Evolutionary conservation across 2,113 vertebrate genomes (phyloP).

Genomic region (Gobio gobio): DNA sequence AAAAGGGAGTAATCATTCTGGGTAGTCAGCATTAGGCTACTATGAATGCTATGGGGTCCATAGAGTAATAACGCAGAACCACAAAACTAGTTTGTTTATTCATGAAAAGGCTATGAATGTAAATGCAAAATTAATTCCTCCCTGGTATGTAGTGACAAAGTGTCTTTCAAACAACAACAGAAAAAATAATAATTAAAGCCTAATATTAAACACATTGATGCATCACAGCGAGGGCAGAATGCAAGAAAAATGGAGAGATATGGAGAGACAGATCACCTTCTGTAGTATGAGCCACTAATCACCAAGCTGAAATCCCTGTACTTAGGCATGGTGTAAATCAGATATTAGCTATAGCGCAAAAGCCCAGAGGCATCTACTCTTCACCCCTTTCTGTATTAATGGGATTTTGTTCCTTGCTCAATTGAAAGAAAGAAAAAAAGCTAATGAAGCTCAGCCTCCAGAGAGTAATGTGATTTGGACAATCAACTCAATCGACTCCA

Average conservation of each 20-base stretch:
- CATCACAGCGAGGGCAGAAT: not conserved
- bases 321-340: not conserved
- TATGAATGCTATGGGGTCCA: not conserved
- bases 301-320: not conserved
- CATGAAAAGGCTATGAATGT: not conserved
- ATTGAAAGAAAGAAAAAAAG: not conserved
- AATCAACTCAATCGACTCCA: slow-evolving; percentile 4
- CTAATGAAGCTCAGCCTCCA: slow-evolving; percentile 7
- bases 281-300: not conserved
- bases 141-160: not conserved
- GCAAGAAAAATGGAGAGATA: not conserved
- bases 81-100: not conserved
- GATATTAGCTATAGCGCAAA: slow-evolving; percentile 7
- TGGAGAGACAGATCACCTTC: not conserved
- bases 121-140: not conserved
- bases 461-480: slow-evolving; percentile 30
- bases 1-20: not conserved
- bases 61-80: not conserved
- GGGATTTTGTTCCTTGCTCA: slow-evolving; percentile 14
- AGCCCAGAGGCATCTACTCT: not conserved
- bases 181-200: not conserved
- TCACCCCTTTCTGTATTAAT: slow-evolving; percentile 1
- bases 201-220: not conserved
- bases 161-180: not conserved
- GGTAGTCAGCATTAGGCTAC: not conserved